Evolutionary conservation across 2,113 vertebrate genomes (phyloP), one percentile per base, ranked within the genome.

Genomic region (Lathamus discolor): DNA sequence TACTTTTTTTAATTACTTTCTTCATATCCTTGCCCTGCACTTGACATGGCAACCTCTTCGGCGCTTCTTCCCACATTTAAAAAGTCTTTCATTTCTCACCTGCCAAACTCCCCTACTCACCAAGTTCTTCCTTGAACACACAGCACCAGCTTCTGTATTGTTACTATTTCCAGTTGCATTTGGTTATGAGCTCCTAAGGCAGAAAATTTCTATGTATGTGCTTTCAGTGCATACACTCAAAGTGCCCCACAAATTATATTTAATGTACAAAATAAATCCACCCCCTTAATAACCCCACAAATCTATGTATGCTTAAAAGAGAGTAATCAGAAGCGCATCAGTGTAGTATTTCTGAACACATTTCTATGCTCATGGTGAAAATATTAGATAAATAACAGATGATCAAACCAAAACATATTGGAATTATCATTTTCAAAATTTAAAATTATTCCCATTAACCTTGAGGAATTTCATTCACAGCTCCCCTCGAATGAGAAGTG

Each of bases 141-240:
- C 4, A 49, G 54, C 41, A 35, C 12, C 52, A 48, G 15, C 25
- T 90, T 76, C 44, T 69, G 39, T 28, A 37, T 9, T 35, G 2
- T 39, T 52, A 27, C 35, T 31, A 25, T 66, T n/a, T 27, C 67
- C 87, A 74, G 62, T 9, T 51, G 20, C 0, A 0, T 75, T 83
- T 76, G 15, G 11, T 33, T 75, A 22, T n/a, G 29, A 79, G 20
- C 11, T 74, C 29, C 54, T 57, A 59, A 77, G 54, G 82, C 33
- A 74, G 25, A 52, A 94, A 88, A 49, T n/a, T 41, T 10, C 35
- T 33, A 3, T 2, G 0, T 33, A 3, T 2, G 0, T 76, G 20
- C 52, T 87, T 59, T 14, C 28, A 79, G 28, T 12, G 16, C 1
- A 0, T 17, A n/a, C 3, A 5, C 22, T 49, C 9, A 0, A n/a